Evolutionary conservation across 2,113 vertebrate species (phyloP).

Genomic region (Picathartes gymnocephalus): DNA sequence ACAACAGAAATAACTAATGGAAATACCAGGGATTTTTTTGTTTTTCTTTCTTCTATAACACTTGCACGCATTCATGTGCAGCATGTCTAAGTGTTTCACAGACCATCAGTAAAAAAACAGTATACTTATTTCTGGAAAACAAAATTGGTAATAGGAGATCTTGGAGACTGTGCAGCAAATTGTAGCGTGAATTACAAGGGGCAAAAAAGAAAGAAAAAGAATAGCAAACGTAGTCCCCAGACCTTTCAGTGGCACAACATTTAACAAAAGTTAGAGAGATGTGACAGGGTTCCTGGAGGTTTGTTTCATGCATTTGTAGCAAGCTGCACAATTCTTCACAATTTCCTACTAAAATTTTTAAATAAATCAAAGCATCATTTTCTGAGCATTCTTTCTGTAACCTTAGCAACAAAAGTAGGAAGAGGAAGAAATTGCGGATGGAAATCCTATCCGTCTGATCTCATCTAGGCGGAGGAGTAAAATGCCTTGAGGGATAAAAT

Average conservation of each 20-base stretch:
- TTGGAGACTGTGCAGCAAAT: neutral
- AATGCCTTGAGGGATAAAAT: neutral
- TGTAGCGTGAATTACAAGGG: neutral
- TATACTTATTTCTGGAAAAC: neutral
- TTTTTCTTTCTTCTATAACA: neutral
- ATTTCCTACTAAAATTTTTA: neutral
- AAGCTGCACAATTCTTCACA: neutral
- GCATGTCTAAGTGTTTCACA: neutral
- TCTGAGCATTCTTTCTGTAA: neutral
- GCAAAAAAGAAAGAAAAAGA: fast-evolving
- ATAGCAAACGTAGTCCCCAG: neutral
- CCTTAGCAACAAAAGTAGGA: neutral
- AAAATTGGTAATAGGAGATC: neutral
- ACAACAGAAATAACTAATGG: neutral
- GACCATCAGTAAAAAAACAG: neutral
- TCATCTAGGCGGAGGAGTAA: neutral
- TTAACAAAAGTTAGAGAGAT: neutral
- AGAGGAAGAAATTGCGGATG: neutral
- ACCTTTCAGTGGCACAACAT: neutral
- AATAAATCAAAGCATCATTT: neutral
- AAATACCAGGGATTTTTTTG: neutral
- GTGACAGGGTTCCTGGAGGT: neutral
- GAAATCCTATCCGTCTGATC: neutral
- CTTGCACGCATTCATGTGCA: neutral
- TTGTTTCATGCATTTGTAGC: neutral